Conservation (phyloP, 2,797 vertebrate genomes). For the Myotis myotis region DNA sequence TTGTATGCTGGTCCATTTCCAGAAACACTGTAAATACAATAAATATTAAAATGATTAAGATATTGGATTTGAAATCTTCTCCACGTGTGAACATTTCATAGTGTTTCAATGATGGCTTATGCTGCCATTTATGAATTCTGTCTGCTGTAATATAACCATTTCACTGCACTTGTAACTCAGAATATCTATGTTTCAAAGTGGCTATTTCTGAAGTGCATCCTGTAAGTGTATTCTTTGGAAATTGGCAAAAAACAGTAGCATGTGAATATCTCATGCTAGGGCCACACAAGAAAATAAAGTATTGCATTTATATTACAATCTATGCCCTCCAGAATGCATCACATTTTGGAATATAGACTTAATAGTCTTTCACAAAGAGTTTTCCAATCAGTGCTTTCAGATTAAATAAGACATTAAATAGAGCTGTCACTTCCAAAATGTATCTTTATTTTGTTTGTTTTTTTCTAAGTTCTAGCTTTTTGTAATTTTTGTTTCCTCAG, state of each 20-base stretch:
- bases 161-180: not conserved
- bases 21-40: constrained; percentile 85
- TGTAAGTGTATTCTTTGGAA: not conserved
- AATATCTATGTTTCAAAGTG: not conserved
- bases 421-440: not conserved
- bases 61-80: not conserved
- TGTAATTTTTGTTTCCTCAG: not conserved
- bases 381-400: not conserved
- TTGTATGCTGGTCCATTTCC: constrained; percentile 86
- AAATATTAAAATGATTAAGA: constrained; percentile 63
- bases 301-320: not conserved
- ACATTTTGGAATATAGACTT: not conserved
- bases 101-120: not conserved
- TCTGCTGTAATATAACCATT: not conserved
- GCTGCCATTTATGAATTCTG: not conserved
- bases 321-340: not conserved
- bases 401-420: constrained; percentile 11
- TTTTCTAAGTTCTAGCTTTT: not conserved
- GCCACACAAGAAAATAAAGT: not conserved
- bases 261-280: not conserved
- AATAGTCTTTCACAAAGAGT: not conserved
- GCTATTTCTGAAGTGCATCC: not conserved
- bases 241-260: not conserved
- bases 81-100: not conserved
- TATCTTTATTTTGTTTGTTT: constrained; percentile 19